A percentile compares a stretch with the other conserved stretches of the same genome.
Conservation (phyloP, 2,113 vertebrate genomes). For the Taurulus bubalis region DNA sequence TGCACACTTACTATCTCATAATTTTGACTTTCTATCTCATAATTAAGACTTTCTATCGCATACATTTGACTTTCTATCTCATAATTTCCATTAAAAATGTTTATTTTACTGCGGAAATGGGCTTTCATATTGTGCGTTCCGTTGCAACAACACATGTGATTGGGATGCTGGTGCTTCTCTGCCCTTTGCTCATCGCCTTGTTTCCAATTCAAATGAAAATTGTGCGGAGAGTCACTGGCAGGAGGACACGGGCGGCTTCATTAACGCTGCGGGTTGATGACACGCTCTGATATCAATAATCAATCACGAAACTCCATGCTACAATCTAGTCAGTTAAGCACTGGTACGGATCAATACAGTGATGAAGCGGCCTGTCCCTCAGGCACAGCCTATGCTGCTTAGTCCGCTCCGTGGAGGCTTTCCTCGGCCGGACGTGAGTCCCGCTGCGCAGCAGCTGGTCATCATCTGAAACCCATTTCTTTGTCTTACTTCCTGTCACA, state of each 20-base stretch:
- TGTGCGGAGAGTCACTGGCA: conserved; percentile 3
- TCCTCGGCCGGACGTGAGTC: conserved; percentile 29
- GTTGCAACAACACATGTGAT: conserved; percentile 59
- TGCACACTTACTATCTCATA: too few relatives aligned
- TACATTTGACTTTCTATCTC: too few relatives aligned
- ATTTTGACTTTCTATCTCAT: too few relatives aligned
- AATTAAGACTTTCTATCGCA: too few relatives aligned
- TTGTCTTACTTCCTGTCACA: background rate
- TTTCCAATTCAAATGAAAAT: conserved; percentile 41
- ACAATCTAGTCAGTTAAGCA: conserved; percentile 53
- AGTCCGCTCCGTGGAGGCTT: conserved; percentile 38
- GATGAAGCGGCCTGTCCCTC: conserved; percentile 60
- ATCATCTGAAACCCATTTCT: conserved; percentile 2
- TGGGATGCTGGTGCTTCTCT: conserved; percentile 54
- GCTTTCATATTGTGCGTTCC: conserved; percentile 24
- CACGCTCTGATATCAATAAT: conserved; percentile 68
- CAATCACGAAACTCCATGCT: conserved; percentile 51
- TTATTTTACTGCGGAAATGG: too few relatives aligned
- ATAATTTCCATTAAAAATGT: too few relatives aligned
- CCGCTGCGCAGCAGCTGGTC: conserved; percentile 11
- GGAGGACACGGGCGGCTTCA: conserved; percentile 32
- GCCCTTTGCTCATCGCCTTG: conserved; percentile 26
- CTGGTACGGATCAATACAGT: conserved; percentile 59
- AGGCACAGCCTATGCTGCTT: conserved; percentile 33
- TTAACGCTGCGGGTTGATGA: conserved; percentile 46